These are phyloP conservation scores for Lochmaea crataegi DNA, from an alignment of 2,888 invertebrate genomes.

Conservation along the genomic window DNA sequence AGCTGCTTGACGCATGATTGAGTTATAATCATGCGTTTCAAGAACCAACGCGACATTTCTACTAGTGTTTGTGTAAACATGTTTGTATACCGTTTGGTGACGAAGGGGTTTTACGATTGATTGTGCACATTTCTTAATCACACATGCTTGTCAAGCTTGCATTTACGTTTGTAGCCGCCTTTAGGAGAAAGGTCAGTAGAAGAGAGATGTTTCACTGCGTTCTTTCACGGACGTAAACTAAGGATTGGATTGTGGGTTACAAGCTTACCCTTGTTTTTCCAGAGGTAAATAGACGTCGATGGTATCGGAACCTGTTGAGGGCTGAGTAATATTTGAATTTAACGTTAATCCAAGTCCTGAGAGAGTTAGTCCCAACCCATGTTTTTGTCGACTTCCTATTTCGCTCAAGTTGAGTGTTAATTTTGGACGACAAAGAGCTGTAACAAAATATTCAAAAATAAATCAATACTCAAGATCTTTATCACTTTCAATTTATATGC, in stretches of 20 bases:
- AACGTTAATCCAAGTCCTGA: slow-evolving; percentile 63
- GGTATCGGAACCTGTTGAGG: slow-evolving; percentile 75
- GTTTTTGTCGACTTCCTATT: slow-evolving; percentile 64
- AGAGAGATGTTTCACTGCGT: background rate
- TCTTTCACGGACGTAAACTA: background rate
- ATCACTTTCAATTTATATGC: too few species aligned
- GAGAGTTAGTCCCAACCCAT: slow-evolving; percentile 62
- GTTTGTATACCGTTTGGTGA: too few species aligned
- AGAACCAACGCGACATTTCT: too few species aligned
- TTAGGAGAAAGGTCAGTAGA: too few species aligned
- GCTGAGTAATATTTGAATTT: slow-evolving; percentile 64
- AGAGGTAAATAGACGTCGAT: slow-evolving; percentile 85
- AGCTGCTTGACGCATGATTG: too few species aligned
- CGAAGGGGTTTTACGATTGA: too few species aligned
- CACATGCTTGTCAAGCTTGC: too few species aligned
- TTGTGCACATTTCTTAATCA: too few species aligned
- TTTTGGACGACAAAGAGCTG: slow-evolving; percentile 66
- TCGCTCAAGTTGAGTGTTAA: slow-evolving; percentile 80
- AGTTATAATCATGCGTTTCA: too few species aligned
- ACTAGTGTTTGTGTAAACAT: too few species aligned
- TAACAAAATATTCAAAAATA: slow-evolving; percentile 13
- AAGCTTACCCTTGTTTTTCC: slow-evolving; percentile 85
- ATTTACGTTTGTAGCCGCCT: too few species aligned
- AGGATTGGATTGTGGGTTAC: background rate
- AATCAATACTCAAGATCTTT: background rate